phyloP scores from a whole-genome alignment of 2,888 invertebrate genomes.

The Orthosia gothica region DNA sequence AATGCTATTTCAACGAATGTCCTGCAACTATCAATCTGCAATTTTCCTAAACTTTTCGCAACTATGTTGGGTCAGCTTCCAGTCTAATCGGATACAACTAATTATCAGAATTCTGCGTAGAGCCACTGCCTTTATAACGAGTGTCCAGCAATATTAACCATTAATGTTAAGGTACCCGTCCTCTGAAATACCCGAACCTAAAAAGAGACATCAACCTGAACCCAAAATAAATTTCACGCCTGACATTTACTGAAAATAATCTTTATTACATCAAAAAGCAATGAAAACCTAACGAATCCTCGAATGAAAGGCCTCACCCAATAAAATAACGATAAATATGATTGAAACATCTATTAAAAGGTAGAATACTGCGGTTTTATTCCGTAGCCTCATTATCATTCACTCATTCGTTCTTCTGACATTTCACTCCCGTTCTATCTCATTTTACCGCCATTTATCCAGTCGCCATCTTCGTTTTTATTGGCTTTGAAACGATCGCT shows the following conservation, averaged over 20 bases:
- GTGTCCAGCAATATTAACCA: neutral
- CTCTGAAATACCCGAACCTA: neutral
- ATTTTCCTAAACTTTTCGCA: too few relatives aligned
- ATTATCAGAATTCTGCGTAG: too few relatives aligned
- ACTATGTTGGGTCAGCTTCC: too few relatives aligned
- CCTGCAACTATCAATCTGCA: too few relatives aligned
- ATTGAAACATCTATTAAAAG: constrained; percentile 44
- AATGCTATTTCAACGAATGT: neutral
- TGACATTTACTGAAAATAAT: constrained; percentile 50
- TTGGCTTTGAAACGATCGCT: constrained; percentile 22
- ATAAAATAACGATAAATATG: constrained; percentile 57
- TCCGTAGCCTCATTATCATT: constrained; percentile 34
- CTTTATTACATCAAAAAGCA: constrained; percentile 52
- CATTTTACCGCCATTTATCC: constrained; percentile 1
- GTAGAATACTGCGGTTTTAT: constrained; percentile 9
- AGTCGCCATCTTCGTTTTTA: constrained; percentile 32
- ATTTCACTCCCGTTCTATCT: neutral
- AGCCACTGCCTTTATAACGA: too few relatives aligned
- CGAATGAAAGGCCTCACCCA: constrained; percentile 28
- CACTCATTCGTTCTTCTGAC: constrained; percentile 17
- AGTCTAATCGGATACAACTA: too few relatives aligned
- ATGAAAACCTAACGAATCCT: constrained; percentile 40
- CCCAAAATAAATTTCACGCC: constrained; percentile 34
- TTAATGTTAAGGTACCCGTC: too few relatives aligned
- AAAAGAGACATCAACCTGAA: constrained; percentile 23